Percentiles rank a stretch among this genome's conserved stretches.
Conservation (phyloP, 2,797 vertebrate species). For the Platalea minor region DNA sequence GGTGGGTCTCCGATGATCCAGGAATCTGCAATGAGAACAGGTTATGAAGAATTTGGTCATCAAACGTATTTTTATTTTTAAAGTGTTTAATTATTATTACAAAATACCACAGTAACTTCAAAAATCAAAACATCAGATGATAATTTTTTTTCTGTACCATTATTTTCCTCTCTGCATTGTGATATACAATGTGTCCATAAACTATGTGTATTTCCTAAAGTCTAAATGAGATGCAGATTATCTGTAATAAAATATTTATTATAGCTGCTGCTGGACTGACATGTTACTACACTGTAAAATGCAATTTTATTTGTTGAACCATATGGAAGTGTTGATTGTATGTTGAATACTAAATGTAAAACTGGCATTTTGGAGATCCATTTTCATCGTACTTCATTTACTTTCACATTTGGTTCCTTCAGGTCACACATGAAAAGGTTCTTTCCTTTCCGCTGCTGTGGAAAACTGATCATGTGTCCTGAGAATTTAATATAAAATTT, state of each 20-base stretch:
- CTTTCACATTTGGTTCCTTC: background rate
- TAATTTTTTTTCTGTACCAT: background rate
- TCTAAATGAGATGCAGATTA: background rate
- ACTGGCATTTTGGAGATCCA: background rate
- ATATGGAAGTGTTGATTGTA: background rate
- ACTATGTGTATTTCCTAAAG: background rate
- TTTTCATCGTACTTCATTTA: background rate
- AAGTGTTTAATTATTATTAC: background rate
- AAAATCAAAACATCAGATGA: background rate
- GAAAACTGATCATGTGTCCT: background rate
- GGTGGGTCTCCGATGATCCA: background rate
- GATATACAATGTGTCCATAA: background rate
- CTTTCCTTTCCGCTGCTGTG: background rate
- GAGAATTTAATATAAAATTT: background rate
- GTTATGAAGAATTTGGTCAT: background rate
- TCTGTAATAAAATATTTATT: conserved; percentile 13
- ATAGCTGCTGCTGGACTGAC: background rate
- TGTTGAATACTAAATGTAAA: background rate
- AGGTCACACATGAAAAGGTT: background rate
- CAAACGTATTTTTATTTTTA: background rate
- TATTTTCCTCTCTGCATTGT: background rate
- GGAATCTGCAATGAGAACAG: conserved; percentile 37
- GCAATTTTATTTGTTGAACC: background rate
- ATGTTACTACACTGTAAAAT: background rate
- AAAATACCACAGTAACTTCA: background rate